These are phyloP conservation scores for Trilocha varians DNA, from an alignment of 2,888 invertebrate species.

Conservation along the genomic window DNA sequence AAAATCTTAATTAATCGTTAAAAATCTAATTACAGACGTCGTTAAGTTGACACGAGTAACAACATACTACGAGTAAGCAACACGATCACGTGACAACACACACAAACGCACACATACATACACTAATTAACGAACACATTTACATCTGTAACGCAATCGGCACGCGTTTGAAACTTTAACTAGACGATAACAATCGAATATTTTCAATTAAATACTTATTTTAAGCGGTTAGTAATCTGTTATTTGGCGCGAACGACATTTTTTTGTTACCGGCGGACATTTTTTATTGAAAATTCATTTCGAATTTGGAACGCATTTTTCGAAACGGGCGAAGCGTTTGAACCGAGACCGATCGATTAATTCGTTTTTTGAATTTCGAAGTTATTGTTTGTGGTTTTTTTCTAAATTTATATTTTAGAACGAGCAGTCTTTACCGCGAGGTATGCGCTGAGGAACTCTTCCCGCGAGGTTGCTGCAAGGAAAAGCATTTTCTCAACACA, in stretches of 20 bases:
- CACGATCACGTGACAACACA: conserved; percentile 39
- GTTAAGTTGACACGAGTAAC: conserved; percentile 14
- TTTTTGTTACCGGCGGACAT: conserved; percentile 15
- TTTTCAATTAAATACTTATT: conserved; percentile 41
- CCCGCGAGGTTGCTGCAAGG: conserved; percentile 73
- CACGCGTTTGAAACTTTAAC: conserved; percentile 44
- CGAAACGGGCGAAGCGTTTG: conserved; percentile 56
- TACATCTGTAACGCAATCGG: conserved; percentile 52
- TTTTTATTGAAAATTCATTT: conserved; percentile 25
- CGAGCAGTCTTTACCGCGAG: conserved; percentile 72
- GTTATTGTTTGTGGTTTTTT: conserved; percentile 23
- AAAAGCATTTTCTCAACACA: conserved; percentile 72
- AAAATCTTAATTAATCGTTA: not conserved
- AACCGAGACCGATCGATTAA: conserved; percentile 49
- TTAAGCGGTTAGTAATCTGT: conserved; percentile 26
- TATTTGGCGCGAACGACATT: conserved; percentile 33
- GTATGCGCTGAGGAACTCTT: conserved; percentile 74
- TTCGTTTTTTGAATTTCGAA: conserved; percentile 25
- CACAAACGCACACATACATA: conserved; percentile 47
- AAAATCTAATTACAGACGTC: conserved; percentile 13
- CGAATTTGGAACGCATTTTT: conserved; percentile 42
- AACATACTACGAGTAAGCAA: conserved; percentile 30
- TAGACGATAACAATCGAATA: conserved; percentile 32
- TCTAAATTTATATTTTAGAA: conserved; percentile 43
- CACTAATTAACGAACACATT: conserved; percentile 67